These are phyloP conservation scores for Electrophaes corylata DNA, from an alignment of 2,888 invertebrate species.

Conservation along the genomic window DNA sequence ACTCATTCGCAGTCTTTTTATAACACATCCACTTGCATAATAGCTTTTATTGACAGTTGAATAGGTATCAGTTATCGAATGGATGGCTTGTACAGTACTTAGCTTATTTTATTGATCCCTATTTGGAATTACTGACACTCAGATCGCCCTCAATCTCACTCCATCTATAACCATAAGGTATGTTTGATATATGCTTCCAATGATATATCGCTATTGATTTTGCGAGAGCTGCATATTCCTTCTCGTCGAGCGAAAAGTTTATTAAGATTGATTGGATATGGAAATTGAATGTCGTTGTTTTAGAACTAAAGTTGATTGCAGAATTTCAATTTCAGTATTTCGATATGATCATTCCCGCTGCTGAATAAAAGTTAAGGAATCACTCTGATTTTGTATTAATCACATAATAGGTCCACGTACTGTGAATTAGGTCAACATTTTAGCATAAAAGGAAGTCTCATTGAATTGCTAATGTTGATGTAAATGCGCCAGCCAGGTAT, in stretches of 20 bases:
- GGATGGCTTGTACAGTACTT: constrained; percentile 29
- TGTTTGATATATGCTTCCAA: constrained; percentile 9
- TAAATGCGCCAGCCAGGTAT: constrained; percentile 10
- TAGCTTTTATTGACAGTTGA: constrained; percentile 13
- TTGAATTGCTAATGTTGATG: constrained; percentile 23
- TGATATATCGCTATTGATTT: constrained; percentile 26
- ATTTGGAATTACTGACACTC: constrained; percentile 21
- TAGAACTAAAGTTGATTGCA: constrained; percentile 10
- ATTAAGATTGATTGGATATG: constrained; percentile 18
- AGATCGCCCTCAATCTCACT: constrained; percentile 14
- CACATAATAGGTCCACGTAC: constrained; percentile 25
- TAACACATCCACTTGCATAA: constrained; percentile 10
- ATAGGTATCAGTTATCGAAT: constrained; percentile 4
- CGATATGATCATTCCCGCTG: constrained; percentile 3
- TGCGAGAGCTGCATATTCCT: constrained; percentile 20
- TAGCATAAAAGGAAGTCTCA: constrained; percentile 13
- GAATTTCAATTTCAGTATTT: constrained; percentile 17
- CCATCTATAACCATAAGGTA: constrained; percentile 6
- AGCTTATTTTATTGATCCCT: constrained; percentile 33
- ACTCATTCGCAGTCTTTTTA: constrained; percentile 31
- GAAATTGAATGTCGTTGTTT: constrained; percentile 6
- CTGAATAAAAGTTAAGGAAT: constrained; percentile 22
- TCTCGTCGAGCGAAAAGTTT: constrained; percentile 16
- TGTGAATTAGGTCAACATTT: constrained; percentile 18
- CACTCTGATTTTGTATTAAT: constrained; percentile 3